phyloP scores from a whole-genome alignment of 2,797 vertebrate genomes.

The Acestrorhynchus altus region DNA sequence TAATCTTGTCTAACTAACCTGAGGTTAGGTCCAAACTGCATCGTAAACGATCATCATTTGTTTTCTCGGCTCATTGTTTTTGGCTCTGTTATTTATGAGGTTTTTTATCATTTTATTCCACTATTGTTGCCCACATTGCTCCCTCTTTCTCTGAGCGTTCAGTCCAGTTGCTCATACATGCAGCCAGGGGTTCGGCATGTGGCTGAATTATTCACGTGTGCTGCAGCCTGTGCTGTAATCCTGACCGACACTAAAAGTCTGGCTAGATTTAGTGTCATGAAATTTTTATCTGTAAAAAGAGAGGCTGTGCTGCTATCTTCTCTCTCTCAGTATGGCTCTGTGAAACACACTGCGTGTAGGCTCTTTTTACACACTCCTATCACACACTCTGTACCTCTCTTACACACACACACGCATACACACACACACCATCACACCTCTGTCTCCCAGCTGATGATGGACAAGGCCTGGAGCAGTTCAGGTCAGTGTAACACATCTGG shows the following conservation, averaged over 20 bases:
- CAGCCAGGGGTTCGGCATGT: conserved; percentile 67
- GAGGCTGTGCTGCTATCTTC: conserved; percentile 56
- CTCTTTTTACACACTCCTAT: conserved; percentile 9
- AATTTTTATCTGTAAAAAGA: conserved; percentile 80
- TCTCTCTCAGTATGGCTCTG: conserved; percentile 18
- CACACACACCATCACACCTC: conserved; percentile 46
- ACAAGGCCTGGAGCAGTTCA: conserved; percentile 31
- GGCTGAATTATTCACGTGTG: conserved; percentile 81
- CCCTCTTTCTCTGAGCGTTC: background rate
- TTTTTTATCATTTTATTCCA: conserved; percentile 17
- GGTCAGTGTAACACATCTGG: conserved; percentile 46
- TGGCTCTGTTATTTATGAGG: background rate
- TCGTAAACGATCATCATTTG: background rate
- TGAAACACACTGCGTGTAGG: conserved; percentile 13
- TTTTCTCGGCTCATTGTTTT: background rate
- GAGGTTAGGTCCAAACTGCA: background rate
- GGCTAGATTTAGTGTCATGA: conserved; percentile 84
- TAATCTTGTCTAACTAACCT: background rate
- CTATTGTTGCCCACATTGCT: background rate
- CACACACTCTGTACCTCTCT: conserved; percentile 41
- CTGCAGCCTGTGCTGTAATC: conserved; percentile 78
- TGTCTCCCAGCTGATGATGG: conserved; percentile 34
- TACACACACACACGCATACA: conserved; percentile 46
- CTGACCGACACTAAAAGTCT: conserved; percentile 87
- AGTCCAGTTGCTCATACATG: conserved; percentile 37